Evolutionary conservation across 2,113 vertebrate genomes (phyloP).

Genomic region (Scophthalmus maximus): DNA sequence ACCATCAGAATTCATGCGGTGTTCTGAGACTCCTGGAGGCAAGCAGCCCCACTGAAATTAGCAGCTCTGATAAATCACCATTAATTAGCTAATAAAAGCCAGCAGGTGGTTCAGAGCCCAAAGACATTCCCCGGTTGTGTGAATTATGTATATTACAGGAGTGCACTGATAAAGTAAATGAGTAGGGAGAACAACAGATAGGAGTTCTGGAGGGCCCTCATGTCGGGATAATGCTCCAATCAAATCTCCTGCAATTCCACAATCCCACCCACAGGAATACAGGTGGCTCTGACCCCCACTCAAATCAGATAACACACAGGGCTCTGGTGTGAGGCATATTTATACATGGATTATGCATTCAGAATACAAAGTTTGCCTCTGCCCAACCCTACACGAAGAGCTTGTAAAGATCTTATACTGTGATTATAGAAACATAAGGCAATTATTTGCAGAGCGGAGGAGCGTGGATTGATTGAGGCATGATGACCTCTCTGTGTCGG

Average conservation of each 20-base stretch:
- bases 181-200: constrained; percentile 83
- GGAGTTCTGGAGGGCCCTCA: constrained; percentile 69
- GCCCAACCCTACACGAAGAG: constrained; percentile 53
- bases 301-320: constrained; percentile 75
- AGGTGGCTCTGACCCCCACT: constrained; percentile 83
- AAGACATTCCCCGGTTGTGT: constrained; percentile 92
- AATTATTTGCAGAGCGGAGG: constrained; percentile 64
- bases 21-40: constrained; percentile 91
- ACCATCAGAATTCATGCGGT: constrained; percentile 91
- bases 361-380: constrained; percentile 66
- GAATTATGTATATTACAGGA: constrained; percentile 94
- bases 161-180: constrained; percentile 87
- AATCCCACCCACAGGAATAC: constrained; percentile 86
- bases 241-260: constrained; percentile 80
- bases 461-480: constrained; percentile 48
- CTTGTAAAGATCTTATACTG: constrained; percentile 77
- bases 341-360: constrained; percentile 79
- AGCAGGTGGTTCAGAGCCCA: constrained; percentile 95
- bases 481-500: constrained; percentile 34
- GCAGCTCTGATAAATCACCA: constrained; percentile 96
- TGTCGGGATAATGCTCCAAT: constrained; percentile 78
- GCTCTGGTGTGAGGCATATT: constrained; percentile 71
- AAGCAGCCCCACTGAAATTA: constrained; percentile 92
- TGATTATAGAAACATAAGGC: constrained; percentile 73
- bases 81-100: constrained; percentile 99